Base-by-base conservation (phyloP, 2,797 vertebrate species). In the Vipera ursinii region DNA sequence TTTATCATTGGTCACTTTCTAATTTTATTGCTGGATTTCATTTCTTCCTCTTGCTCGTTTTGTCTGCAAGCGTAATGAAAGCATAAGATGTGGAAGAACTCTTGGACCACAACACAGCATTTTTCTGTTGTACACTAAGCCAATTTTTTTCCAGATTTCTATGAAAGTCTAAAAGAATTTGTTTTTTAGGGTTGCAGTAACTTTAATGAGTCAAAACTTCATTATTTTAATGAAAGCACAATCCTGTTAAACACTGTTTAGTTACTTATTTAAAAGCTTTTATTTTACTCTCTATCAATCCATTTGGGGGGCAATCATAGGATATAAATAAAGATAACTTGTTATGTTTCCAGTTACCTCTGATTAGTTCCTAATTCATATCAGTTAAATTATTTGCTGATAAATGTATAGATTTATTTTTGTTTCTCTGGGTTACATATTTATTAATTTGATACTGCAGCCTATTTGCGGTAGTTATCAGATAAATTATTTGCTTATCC, bases 1-100 rank as follows among this genome's bases (percentile, higher is more conserved):
- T 73, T 92, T 78, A 60, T 78, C 91, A 92, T 2, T 57, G 20
- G 7, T 87, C n/a, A 90, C n/a, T 89, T 78, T 91, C 61, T 91
- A 24, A 82, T 93, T 86, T 60, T 48, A 78, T 73, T 90, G 63
- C 51, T 38, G 55, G 56, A 61, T 92, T 32, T 61, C 13, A 61
- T 61, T 73, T 90, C 63, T 4, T 65, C 48, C n/a, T 51, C 15
- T 55, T 87, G 63, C 89, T 32, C 3, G 3, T 78, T 87, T 14
- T 55, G 44, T 87, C 55, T 90, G 56, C 15, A 61, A 60, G 26
- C 32, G 63, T 28, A 32, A 24, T 6, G 7, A 90, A 78, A 90
- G 15, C 32, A 17, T 87, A 61, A 56, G 55, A 82, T 82, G 4
- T 82, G 38, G 73, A 82, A 82, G 73, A 82, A 48, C 17, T 48